These are phyloP conservation scores for Crioceris asparagi DNA, from an alignment of 2,888 invertebrate species.

Conservation along the genomic window DNA sequence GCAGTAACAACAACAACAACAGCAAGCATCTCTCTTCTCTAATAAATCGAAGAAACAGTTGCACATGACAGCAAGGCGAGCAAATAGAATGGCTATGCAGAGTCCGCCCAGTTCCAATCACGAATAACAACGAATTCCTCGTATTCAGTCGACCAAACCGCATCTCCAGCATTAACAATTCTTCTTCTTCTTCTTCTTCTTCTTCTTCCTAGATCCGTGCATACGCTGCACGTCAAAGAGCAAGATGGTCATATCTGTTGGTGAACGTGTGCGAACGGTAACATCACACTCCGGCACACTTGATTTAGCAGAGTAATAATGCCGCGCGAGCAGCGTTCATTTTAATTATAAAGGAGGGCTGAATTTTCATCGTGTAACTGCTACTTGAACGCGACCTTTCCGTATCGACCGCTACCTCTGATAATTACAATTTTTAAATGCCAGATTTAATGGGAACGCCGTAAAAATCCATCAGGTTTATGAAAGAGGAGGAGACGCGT, in stretches of 20 bases:
- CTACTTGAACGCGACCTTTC: slow-evolving; percentile 16
- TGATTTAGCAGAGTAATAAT: slow-evolving; percentile 10
- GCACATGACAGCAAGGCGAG: slow-evolving; percentile 31
- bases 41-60: slow-evolving; percentile 30
- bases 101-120: slow-evolving; percentile 34
- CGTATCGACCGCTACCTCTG: slow-evolving; percentile 8
- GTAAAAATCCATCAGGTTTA: slow-evolving; percentile 11
- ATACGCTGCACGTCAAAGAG: slow-evolving; percentile 11
- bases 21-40: slow-evolving; percentile 17
- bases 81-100: slow-evolving; percentile 29
- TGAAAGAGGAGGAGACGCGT: slow-evolving; percentile 13
- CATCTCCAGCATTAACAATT: slow-evolving; percentile 16
- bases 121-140: slow-evolving; percentile 33
- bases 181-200: slow-evolving; percentile 9
- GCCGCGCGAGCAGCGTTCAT: too few relatives aligned
- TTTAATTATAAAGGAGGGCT: slow-evolving; percentile 14
- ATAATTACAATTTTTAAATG: slow-evolving; percentile 26
- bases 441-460: slow-evolving; percentile 21
- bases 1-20: too few relatives aligned
- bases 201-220: slow-evolving; percentile 8
- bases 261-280: too few relatives aligned
- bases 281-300: slow-evolving; percentile 11
- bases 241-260: too few relatives aligned
- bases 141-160: slow-evolving; percentile 29
- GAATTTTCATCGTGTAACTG: slow-evolving; percentile 14